phyloP scores from a whole-genome alignment of 2,888 invertebrate species.

The Tipula helvola region DNA sequence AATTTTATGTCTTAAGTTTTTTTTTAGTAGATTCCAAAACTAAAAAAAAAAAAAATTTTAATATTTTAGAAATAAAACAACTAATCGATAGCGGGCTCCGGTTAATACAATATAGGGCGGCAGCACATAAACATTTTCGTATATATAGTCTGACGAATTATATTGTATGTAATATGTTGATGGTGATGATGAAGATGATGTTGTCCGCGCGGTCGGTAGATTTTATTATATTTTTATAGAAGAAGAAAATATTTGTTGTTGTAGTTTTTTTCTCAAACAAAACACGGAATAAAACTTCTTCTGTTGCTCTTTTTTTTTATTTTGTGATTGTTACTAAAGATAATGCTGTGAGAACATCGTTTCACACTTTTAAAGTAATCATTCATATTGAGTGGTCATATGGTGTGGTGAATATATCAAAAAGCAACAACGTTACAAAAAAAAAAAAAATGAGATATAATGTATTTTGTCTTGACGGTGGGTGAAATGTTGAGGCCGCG shows the following conservation, averaged over 20 bases:
- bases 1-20: background rate
- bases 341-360: constrained; percentile 9
- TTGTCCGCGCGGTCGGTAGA: background rate
- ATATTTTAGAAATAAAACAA: background rate
- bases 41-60: background rate
- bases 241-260: background rate
- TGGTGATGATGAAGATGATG: background rate
- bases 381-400: constrained; percentile 7
- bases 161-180: background rate
- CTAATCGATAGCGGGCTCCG: background rate
- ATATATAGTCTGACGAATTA: background rate
- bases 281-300: background rate
- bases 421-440: background rate
- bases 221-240: background rate
- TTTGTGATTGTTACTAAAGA: background rate
- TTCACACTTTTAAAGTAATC: constrained; percentile 9
- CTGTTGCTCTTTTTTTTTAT: background rate
- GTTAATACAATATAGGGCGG: background rate
- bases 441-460: background rate
- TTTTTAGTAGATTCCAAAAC: background rate
- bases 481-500: background rate
- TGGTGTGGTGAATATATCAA: constrained; percentile 4
- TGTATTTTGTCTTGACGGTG: background rate
- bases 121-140: background rate
- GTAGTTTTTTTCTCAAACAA: background rate